Evolutionary conservation across 2,888 invertebrate genomes (phyloP), one percentile per base, ranked within the genome.

Genomic region (Tipula confusa): DNA sequence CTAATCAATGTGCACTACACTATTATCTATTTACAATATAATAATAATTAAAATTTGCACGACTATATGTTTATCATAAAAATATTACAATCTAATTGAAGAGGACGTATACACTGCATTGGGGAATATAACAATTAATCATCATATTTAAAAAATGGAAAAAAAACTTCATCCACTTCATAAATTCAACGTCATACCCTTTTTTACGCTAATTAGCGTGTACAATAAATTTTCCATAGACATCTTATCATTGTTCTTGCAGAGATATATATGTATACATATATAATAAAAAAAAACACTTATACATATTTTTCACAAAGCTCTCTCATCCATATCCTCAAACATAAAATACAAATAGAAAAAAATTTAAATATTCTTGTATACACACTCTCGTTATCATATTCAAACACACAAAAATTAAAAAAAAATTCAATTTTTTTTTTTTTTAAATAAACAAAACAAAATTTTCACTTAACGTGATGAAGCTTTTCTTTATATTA

Each of bases 391-490:
- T 64, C 64, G 64, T 64, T 64, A 64, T 64, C 64, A 64, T 64
- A 64, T 64, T 24, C 64, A 64, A 64, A 64, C 64, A 64, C 18
- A 64, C 64, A 64, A 64, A 64, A 64, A 64, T 64, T 24, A 64
- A 64, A 24, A 64, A n/a, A n/a, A n/a, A n/a, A n/a, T n/a, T n/a
- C n/a, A n/a, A n/a, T n/a, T n/a, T n/a, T n/a, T n/a, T n/a, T n/a
- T n/a, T n/a, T 43, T n/a, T 43, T 43, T 43, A 43, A 43, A 43
- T 43, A 43, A 43, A 43, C 64, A 64, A 64, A 64, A 64, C 15
- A 43, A 64, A 64, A 64, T 64, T 64, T 64, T 64, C 64, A 64
- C 64, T 64, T 64, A 64, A 64, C 18, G 64, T 64, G 64, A 64
- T 64, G 64, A 64, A 64, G 64, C 64, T 64, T 64, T 64, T 64